Conservation (phyloP, 2,888 invertebrate genomes). For the Melipona bicolor region DNA sequence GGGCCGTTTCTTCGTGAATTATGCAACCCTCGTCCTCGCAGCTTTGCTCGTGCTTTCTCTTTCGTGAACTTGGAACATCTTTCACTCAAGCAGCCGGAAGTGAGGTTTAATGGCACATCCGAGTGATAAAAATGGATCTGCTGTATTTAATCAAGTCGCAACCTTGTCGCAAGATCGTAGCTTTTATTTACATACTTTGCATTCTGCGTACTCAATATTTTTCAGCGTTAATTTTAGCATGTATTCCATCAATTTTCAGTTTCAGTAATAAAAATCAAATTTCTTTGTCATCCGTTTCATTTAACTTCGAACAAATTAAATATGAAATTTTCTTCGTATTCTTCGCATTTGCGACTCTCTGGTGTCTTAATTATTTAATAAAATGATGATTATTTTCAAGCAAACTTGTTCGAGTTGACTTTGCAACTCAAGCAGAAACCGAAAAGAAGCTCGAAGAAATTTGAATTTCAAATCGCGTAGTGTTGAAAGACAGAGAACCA, state of each 20-base stretch:
- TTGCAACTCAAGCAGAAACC: too few relatives aligned
- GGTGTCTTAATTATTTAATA: too few relatives aligned
- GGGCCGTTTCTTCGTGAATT: conserved; percentile 10
- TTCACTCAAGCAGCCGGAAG: background rate
- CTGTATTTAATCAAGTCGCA: background rate
- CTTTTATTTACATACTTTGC: background rate
- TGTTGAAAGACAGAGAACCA: too few relatives aligned
- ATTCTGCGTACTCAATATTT: background rate
- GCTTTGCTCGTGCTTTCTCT: conserved; percentile 22
- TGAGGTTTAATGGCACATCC: background rate
- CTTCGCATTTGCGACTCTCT: too few relatives aligned
- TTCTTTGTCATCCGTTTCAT: background rate
- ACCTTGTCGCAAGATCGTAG: background rate
- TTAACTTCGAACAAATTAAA: too few relatives aligned
- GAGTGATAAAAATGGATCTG: background rate
- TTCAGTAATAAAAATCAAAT: too few relatives aligned
- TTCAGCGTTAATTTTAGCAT: background rate
- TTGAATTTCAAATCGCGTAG: too few relatives aligned
- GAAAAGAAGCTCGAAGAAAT: too few relatives aligned
- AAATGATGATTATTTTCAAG: too few relatives aligned
- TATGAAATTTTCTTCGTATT: too few relatives aligned
- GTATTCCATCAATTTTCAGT: background rate
- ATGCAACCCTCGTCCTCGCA: conserved; percentile 15
- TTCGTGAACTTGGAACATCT: background rate
- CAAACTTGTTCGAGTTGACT: too few relatives aligned